Percentiles rank a stretch among this genome's conserved stretches.
Conservation (phyloP, 2,888 invertebrate genomes). For the Phyllotreta cruciferae region DNA sequence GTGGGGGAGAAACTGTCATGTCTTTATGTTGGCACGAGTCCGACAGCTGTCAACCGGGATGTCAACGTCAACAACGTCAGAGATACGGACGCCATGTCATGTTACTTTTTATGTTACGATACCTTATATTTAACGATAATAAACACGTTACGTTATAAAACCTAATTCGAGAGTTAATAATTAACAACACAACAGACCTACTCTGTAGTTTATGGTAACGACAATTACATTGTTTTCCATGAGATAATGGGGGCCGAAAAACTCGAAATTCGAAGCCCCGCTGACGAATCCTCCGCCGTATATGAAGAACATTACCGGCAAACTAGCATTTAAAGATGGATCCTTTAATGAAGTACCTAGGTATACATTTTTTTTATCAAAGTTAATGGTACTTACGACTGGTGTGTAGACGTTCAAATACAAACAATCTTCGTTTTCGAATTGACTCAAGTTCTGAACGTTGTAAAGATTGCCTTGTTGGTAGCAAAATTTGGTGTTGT, state of each 20-base stretch:
- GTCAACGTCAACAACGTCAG: no score
- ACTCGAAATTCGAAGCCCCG: constrained; percentile 53
- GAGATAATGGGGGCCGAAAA: constrained; percentile 54
- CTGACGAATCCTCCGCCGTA: constrained; percentile 54
- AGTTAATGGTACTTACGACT: constrained; percentile 21
- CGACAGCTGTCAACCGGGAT: no score
- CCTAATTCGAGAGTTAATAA: no score
- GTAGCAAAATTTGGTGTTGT: constrained; percentile 22
- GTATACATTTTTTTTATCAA: background rate
- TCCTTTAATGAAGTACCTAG: background rate
- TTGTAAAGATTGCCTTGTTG: constrained; percentile 18
- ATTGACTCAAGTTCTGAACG: background rate
- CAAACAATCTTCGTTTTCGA: constrained; percentile 41
- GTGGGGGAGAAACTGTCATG: no score
- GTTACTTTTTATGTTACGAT: no score
- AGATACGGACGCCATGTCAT: no score
- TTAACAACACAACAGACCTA: no score
- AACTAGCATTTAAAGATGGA: background rate
- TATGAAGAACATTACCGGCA: constrained; percentile 54
- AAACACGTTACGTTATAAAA: no score
- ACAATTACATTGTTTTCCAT: constrained; percentile 49
- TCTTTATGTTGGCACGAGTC: no score
- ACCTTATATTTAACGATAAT: no score
- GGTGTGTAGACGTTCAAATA: constrained; percentile 42
- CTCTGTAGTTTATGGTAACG: constrained; percentile 51